Evolutionary conservation across 2,888 invertebrate genomes (phyloP).

Genomic region (Tenthredo notha): DNA sequence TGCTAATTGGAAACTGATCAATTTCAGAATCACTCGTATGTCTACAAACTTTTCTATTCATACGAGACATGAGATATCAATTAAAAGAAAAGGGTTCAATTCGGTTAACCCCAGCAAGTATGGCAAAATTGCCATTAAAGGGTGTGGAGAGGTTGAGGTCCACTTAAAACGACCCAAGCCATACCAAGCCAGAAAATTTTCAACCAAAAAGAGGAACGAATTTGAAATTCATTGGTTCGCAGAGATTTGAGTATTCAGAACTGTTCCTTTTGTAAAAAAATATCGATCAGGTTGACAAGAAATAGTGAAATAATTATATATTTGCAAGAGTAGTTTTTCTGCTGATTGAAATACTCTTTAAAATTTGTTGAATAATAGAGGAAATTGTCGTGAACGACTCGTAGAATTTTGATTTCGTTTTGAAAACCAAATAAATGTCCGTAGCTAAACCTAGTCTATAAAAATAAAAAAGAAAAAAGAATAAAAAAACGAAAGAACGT

Average conservation of each 20-base stretch:
- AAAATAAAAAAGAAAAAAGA: too few relatives aligned
- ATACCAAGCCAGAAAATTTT: neutral
- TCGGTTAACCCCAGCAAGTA: neutral
- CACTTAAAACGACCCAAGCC: conserved; percentile 22
- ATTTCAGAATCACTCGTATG: neutral
- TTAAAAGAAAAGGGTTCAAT: conserved; percentile 4
- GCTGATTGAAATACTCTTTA: neutral
- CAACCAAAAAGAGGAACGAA: neutral
- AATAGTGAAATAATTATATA: neutral
- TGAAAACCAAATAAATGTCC: neutral
- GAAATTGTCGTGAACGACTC: neutral
- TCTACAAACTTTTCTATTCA: neutral
- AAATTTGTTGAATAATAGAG: conserved; percentile 13
- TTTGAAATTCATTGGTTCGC: neutral
- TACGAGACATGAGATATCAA: conserved; percentile 2
- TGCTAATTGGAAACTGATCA: neutral
- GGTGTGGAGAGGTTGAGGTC: neutral
- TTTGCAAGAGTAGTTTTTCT: neutral
- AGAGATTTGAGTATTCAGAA: neutral
- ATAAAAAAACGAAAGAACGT: neutral
- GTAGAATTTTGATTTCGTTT: neutral
- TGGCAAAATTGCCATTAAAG: neutral
- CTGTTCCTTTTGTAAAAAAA: neutral
- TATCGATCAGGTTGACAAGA: neutral
- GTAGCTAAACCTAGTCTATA: neutral